Evolutionary conservation across 1,140 invertebrate genomes (phyloP), one percentile per base, ranked within the genome.

Genomic region (Drosophila arizonae): DNA sequence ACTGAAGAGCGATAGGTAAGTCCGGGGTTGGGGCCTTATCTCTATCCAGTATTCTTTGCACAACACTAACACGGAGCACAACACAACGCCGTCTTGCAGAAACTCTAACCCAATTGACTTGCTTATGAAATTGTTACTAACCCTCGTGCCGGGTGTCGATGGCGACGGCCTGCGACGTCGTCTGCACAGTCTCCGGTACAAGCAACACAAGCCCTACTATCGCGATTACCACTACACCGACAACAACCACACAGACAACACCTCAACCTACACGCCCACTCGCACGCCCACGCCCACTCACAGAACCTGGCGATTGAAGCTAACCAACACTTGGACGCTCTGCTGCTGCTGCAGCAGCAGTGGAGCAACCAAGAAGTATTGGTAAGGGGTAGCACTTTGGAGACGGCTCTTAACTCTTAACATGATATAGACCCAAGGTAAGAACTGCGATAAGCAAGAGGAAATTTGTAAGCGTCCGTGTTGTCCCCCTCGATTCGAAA

Each of bases 51-150:
- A 45, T 72, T 2, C 41, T 13, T 13, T 41, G 45, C 62, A 67
- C 69, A 39, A 77, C 63, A 85, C 80, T 84, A 84, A 84, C 80
- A 80, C 66, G 45, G 54, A 52, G 52, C 62, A 68, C 56, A 56
- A 65, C 45, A 17, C 45, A 33, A 45, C 55, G 46, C 58, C 68
- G 72, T 73, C 63, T 90, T 90, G 74, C 89, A 91, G 90, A 87
- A 69, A 89, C 55, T 71, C 75, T 87, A 87, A 88, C 80, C 76
- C 64, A 46, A 56, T 90, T 81, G 82, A 77, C 64, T 79, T 79
- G 75, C 65, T 90, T 72, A 60, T 85, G 79, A 90, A 90, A 90
- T 72, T 90, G 79, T 90, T 91, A 91, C 90, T 91, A 91, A 91
- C 89, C 56, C 64, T 75, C 41, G 43, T 77, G 82, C 79, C 82